Base-by-base conservation (phyloP, 1,140 invertebrate species). In the Habropoda laboriosa region DNA sequence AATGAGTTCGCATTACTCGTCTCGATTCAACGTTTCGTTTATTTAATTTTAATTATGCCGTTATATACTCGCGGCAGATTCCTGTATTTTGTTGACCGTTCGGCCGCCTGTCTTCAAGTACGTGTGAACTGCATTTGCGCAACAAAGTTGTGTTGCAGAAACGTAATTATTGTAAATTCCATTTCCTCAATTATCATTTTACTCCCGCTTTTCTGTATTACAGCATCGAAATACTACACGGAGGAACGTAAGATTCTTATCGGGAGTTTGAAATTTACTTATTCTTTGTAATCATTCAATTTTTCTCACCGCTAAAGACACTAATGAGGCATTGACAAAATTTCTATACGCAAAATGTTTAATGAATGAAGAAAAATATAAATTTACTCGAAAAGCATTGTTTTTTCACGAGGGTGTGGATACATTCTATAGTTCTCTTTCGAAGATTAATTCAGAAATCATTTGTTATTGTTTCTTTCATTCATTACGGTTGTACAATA, bases 11-110 rank as follows among this genome's bases (percentile, higher is more conserved):
- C 27, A 7, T 55, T 40, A 30, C n/a, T 16, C 4, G 51, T 45
- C 21, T 16, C 16, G n/a, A 67, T 53, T 68, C 16, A 35, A 1
- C 16, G 27, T 27, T 70, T 24, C 10, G 30, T 70, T 60, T 58
- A 45, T 47, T 57, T 10, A 45, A 38, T 58, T 77, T 58, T 58
- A 67, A 76, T 53, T 30, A 42, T 12, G 5, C 18, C n/a, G n/a
- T n/a, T n/a, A 8, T 2, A 6, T 32, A 21, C 24, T n/a, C 51
- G 27, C 21, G 45, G 32, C 30, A 40, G 60, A 1, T n/a, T 24
- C 0, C 6, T n/a, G n/a, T 38, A 35, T 38, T 38, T 51, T 51
- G 6, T 21, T 60, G n/a, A 60, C 16, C 0, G n/a, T 32, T 57
- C 13, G 4, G 0, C 7, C 42, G 30, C 13, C 1, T 24, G 16